Base-by-base conservation (phyloP, 2,888 invertebrate species). In the Epistrophe grossulariae region DNA sequence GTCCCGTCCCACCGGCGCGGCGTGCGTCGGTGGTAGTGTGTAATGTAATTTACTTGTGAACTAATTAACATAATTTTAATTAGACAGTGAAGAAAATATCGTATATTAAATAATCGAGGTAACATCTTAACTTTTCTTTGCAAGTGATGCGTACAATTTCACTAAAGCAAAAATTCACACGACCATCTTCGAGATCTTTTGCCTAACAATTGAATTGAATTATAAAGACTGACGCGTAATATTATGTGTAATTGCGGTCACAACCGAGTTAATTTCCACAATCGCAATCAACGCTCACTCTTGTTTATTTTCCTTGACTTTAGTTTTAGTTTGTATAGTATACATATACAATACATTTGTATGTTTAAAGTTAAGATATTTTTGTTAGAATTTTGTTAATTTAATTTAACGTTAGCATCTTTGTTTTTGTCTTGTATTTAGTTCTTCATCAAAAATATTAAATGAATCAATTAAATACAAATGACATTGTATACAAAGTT, bases 201-300 rank as follows among this genome's bases (percentile, higher is more conserved):
- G 40, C 19, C 9, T 15, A 62, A 15, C 55, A 73, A 43, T 71
- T 72, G 76, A 79, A 87, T 87, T 79, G 70, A 87, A 74, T 82
- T 74, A 78, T 64, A 71, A 38, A 64, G 80, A 72, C 68, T 68
- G 55, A 19, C 19, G 35, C 52, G 40, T 50, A 31, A 45, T 43
- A 38, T 81, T 74, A 66, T 87, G 71, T 82, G 79, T 76, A 82
- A 82, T 79, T 87, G 82, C 60, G 82, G 79, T 79, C 79, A 79
- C 70, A 87, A 72, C 74, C 55, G 71, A 78, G 87, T 79, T 71
- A 66, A 76, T 82, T 87, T 82, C 71, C 82, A 66, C 74, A 85
- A 82, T 85, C 78, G 57, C 73, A 70, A 81, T 78, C 68, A 81
- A 78, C 78, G 70, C 19, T 68, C 70, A 43, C 38, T 38, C 11